Base-by-base conservation (phyloP, 1,140 invertebrate genomes). In the Eupeodes corollae region DNA sequence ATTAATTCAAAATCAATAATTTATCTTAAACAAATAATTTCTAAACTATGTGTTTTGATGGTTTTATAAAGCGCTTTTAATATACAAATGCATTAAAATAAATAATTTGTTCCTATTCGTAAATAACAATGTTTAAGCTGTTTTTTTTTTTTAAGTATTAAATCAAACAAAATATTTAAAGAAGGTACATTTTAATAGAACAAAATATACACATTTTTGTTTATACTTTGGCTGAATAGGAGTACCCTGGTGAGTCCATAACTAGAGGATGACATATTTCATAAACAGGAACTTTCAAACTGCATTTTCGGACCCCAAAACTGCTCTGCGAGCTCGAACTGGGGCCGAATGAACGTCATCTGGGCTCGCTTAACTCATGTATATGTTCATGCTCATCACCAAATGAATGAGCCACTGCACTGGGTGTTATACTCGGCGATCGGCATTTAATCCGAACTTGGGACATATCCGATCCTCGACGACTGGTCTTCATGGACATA, bases 391-490 rank as follows among this genome's bases (percentile, higher is more conserved):
- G 75, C 45, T 78, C 75, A 12, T 74, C 74, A 9, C 71, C 73
- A 14, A 74, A 53, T 5, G 70, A 73, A 51, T 74, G 51, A 21
- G 69, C 53, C 34, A 63, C 56, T 46, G 70, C 51, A 55, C 67
- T 64, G 57, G 73, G 59, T 52, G 73, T 64, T 26, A 68, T 66
- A 50, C 72, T 74, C n/a, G 72, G 71, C 11, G 71, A 74, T 12
- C 73, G 55, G n/a, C 64, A 70, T n/a, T 66, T 56, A 13, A 70
- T 69, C 32, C 71, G 61, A 21, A 78, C 55, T 55, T 81, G 79
- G 14, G 79, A 83, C 46, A 80, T 80, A 47, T 82, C 79, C 5
- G 79, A 82, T 16, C 79, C 80, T 9, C 80, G 71, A 12, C 79
- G 56, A 0, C 57, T 64, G n/a, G 52, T 67, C 51, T 67, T 64